Conservation (phyloP, 2,888 invertebrate genomes). For the Hermaeophaga mercurialis region DNA sequence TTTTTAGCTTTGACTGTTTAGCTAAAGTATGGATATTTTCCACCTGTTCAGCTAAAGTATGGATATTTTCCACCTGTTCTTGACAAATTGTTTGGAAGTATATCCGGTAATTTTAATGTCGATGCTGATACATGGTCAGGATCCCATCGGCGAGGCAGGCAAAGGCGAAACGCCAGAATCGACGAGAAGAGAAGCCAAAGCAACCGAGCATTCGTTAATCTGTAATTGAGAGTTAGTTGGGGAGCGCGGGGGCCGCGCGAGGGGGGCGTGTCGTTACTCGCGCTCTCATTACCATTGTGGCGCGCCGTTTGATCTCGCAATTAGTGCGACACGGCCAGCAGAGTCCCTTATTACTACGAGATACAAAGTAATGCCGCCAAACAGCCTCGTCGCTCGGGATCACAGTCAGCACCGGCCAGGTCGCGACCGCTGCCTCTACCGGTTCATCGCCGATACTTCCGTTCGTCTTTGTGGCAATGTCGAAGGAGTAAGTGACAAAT, state of each 20-base stretch:
- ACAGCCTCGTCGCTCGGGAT: background rate
- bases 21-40: no score
- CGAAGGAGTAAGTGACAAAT: background rate
- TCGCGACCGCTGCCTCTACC: slow-evolving; percentile 31
- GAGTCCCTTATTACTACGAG: slow-evolving; percentile 45
- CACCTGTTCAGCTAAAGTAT: no score
- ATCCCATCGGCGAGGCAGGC: no score
- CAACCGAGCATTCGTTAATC: slow-evolving; percentile 33
- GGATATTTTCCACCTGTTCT: no score
- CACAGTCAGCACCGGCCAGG: background rate
- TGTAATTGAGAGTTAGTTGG: slow-evolving; percentile 40
- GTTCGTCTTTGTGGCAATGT: slow-evolving; percentile 16
- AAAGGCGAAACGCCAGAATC: no score
- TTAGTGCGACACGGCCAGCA: slow-evolving; percentile 51
- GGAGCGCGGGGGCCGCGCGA: background rate
- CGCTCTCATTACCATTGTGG: slow-evolving; percentile 41
- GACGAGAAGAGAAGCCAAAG: slow-evolving; percentile 3
- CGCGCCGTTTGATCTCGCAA: slow-evolving; percentile 50
- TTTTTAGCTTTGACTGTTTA: no score
- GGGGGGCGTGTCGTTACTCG: slow-evolving; percentile 42
- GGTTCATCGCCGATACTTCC: slow-evolving; percentile 41
- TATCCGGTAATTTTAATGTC: no score
- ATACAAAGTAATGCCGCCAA: slow-evolving; percentile 48
- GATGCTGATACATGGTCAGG: no score
- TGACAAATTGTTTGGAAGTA: no score